A percentile compares a stretch with the other conserved stretches of the same genome.
phyloP scores from a whole-genome alignment of 2,113 vertebrate species.

The Loxodonta africana region DNA sequence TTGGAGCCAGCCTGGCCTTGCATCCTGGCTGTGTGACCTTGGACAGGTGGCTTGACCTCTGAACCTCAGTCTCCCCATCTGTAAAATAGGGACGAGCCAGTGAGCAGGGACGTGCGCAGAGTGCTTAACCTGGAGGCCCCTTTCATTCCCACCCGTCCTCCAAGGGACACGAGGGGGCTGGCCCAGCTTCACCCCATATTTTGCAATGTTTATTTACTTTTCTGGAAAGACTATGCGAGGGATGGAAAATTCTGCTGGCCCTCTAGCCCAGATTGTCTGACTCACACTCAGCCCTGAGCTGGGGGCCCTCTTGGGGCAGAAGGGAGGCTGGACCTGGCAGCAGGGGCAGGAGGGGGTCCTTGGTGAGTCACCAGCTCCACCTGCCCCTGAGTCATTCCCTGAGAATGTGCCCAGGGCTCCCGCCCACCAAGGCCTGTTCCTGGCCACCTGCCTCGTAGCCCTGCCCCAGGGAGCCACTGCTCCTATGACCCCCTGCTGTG shows the following conservation, averaged over 20 bases:
- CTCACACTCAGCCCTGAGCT: conserved; percentile 57
- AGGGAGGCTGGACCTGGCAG: conserved; percentile 32
- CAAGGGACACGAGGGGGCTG: not conserved
- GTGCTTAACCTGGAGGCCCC: accelerated
- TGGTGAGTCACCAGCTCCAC: conserved; percentile 67
- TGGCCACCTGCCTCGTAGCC: not conserved
- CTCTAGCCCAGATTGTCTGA: conserved; percentile 65
- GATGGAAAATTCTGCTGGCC: conserved; percentile 71
- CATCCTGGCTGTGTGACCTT: not conserved
- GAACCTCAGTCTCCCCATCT: not conserved
- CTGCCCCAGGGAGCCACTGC: not conserved
- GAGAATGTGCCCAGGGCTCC: conserved; percentile 29
- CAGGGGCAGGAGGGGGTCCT: conserved; percentile 52
- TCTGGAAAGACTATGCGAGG: conserved; percentile 65
- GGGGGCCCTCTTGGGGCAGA: conserved; percentile 6
- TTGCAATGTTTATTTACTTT: conserved; percentile 80
- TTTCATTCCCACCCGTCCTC: not conserved
- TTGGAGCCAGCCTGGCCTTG: not conserved
- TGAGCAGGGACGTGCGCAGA: not conserved
- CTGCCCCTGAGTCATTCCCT: conserved; percentile 69
- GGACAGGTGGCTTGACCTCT: not conserved
- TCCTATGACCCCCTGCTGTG: not conserved
- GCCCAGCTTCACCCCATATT: conserved; percentile 25
- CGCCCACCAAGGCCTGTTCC: not conserved
- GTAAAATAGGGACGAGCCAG: not conserved